Conservation (phyloP, 2,113 vertebrate species). For the Hystrix cristata region DNA sequence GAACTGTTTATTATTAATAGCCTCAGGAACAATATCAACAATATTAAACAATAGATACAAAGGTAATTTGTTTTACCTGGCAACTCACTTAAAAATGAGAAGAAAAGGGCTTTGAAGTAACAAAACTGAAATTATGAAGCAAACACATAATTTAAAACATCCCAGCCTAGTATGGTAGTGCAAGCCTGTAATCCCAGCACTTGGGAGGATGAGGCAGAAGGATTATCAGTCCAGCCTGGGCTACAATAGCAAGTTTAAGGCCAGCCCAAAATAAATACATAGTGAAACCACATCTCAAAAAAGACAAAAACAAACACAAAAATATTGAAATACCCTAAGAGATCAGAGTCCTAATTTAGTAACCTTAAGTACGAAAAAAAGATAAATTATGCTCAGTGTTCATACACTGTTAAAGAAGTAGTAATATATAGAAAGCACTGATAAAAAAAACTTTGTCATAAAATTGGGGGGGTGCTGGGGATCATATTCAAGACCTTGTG, state of each 20-base stretch:
- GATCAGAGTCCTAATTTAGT: not conserved
- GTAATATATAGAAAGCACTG: not conserved
- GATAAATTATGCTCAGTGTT: not conserved
- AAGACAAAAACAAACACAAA: not conserved
- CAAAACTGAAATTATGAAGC: not conserved
- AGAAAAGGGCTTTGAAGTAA: not conserved
- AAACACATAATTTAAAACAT: slow-evolving; percentile 21
- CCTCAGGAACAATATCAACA: not conserved
- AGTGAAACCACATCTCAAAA: not conserved
- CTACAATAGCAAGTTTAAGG: not conserved
- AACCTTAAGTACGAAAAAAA: slow-evolving; percentile 35
- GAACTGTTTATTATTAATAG: not conserved
- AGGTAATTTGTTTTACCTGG: not conserved
- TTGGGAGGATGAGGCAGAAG: not conserved
- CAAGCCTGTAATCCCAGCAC: not conserved
- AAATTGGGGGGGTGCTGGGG: not conserved
- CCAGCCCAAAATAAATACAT: not conserved
- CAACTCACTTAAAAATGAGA: not conserved
- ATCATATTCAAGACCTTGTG: too few relatives aligned
- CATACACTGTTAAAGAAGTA: not conserved
- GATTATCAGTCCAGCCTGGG: not conserved
- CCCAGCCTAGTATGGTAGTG: not conserved
- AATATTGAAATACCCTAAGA: not conserved
- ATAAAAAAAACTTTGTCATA: not conserved
- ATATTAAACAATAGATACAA: not conserved